phyloP scores from a whole-genome alignment of 2,888 invertebrate genomes.

The Scelioninae gen. 1 region DNA sequence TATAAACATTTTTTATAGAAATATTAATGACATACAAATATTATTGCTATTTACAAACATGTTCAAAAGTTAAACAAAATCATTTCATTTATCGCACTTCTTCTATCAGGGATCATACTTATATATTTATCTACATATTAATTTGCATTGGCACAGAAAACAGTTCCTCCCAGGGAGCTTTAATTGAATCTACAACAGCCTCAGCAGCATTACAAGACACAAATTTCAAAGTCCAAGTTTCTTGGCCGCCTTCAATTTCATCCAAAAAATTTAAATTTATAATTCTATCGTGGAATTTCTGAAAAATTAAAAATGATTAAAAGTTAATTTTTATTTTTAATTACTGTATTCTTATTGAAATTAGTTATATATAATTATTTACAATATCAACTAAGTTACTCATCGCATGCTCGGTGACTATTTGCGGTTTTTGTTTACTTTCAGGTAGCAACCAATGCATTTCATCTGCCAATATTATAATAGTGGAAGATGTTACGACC shows the following conservation, averaged over 20 bases:
- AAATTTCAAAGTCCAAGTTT: constrained; percentile 85
- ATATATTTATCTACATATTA: constrained; percentile 70
- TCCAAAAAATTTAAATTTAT: constrained; percentile 85
- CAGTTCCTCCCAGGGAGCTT: constrained; percentile 85
- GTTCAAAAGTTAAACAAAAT: not conserved
- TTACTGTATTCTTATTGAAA: not conserved
- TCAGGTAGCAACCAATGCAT: constrained; percentile 85
- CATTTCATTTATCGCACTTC: constrained; percentile 22
- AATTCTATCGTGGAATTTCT: constrained; percentile 78
- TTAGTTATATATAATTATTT: constrained; percentile 72
- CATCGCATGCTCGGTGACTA: constrained; percentile 85
- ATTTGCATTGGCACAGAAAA: constrained; percentile 86
- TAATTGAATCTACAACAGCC: constrained; percentile 85
- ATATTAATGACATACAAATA: constrained; percentile 12
- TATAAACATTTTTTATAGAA: constrained; percentile 12
- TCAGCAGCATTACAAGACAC: constrained; percentile 84
- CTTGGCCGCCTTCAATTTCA: constrained; percentile 85
- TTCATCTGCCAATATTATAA: constrained; percentile 84
- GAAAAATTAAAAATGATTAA: constrained; percentile 32
- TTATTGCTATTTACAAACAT: constrained; percentile 8
- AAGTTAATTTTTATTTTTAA: not conserved
- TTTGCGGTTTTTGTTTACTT: constrained; percentile 76
- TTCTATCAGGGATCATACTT: constrained; percentile 14
- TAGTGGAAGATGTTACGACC: constrained; percentile 80
- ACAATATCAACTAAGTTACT: constrained; percentile 86